These are phyloP conservation scores for Ptychobarbus kaznakovi DNA, from an alignment of 2,797 vertebrate species.

Conservation along the genomic window DNA sequence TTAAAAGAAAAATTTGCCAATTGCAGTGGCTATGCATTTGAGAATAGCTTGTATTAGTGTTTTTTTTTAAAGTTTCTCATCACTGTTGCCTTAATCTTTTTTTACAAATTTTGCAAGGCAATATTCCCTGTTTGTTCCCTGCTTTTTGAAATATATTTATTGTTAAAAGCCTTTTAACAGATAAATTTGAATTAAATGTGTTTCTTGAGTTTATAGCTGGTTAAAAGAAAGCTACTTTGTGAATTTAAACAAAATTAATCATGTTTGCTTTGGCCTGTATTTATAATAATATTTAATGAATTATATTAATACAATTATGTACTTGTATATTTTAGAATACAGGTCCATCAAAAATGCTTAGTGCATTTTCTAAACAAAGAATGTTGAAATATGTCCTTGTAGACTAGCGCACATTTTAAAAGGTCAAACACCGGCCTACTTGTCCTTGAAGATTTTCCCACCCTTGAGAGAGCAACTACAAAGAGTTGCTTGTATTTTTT, in stretches of 20 bases:
- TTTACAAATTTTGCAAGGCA: not conserved
- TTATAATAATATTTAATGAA: not conserved
- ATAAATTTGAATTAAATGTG: not conserved
- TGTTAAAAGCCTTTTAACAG: not conserved
- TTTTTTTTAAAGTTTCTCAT: not conserved
- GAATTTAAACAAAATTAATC: not conserved
- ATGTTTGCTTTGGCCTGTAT: not conserved
- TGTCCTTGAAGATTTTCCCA: slow-evolving; percentile 5
- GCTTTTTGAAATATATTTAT: not conserved
- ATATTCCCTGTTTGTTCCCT: not conserved
- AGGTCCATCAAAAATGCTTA: not conserved
- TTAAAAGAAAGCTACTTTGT: not conserved
- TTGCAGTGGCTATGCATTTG: not conserved
- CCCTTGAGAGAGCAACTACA: not conserved
- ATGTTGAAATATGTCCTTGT: not conserved
- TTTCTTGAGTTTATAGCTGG: not conserved
- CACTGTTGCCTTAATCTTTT: not conserved
- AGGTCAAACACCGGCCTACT: not conserved
- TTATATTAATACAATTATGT: not conserved
- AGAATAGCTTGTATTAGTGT: not conserved
- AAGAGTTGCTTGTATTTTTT: not conserved
- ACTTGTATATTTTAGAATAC: not conserved
- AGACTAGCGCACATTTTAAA: not conserved
- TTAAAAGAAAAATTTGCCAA: too few relatives aligned
- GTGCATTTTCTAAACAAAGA: too few relatives aligned